Evolutionary conservation across 2,113 vertebrate species (phyloP).

Genomic region (Microtus richardsoni): DNA sequence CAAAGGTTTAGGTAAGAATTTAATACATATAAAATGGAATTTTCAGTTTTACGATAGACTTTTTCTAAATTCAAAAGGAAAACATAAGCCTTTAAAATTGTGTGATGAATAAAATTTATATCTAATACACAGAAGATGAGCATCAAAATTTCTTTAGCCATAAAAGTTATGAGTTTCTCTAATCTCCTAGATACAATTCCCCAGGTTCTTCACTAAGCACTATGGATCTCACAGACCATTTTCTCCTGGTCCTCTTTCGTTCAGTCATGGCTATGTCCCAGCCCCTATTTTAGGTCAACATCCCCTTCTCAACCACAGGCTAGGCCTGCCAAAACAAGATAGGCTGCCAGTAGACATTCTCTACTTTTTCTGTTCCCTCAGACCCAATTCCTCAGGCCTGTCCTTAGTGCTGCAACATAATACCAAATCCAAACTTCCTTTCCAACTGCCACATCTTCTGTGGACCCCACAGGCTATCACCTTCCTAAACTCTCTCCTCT

Average conservation of each 20-base stretch:
- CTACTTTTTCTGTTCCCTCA: neutral
- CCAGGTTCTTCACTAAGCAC: neutral
- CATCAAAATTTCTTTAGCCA: neutral
- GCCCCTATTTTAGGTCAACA: neutral
- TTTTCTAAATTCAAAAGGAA: neutral
- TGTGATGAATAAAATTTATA: neutral
- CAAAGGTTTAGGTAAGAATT: neutral
- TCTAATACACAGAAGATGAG: neutral
- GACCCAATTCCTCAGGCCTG: neutral
- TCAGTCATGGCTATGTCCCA: neutral
- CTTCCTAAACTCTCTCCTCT: neutral
- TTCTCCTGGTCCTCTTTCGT: neutral
- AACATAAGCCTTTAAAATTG: neutral
- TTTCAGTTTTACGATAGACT: neutral
- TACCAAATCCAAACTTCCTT: neutral
- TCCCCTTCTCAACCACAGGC: neutral
- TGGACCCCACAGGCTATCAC: rapidly evolving
- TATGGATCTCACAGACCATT: neutral
- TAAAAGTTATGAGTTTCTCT: neutral
- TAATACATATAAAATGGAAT: neutral
- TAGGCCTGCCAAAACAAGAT: neutral
- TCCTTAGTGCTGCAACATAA: neutral
- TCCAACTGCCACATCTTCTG: neutral
- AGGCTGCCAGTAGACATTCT: neutral
- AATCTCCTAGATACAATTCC: neutral